Evolutionary conservation across 2,797 vertebrate species (phyloP).

Genomic region (Cetoscarus ocellatus): DNA sequence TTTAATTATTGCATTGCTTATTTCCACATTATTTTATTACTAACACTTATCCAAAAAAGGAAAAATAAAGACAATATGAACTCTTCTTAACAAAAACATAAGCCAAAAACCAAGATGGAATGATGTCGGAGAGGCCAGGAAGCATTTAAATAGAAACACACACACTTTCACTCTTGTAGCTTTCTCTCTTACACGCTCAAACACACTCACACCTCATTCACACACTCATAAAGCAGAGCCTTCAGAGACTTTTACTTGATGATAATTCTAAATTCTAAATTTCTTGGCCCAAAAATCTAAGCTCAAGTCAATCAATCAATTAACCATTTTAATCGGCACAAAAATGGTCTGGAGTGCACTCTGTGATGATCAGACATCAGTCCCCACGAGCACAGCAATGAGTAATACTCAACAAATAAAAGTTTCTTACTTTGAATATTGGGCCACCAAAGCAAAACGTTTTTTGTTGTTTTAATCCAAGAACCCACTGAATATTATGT

Average conservation of each 20-base stretch:
- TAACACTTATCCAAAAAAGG: conserved; percentile 12
- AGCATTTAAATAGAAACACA: conserved; percentile 43
- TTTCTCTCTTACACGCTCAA: conserved; percentile 18
- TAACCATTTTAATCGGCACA: too few relatives aligned
- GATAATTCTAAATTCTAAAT: conserved; percentile 8
- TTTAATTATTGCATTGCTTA: conserved; percentile 45
- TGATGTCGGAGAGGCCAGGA: conserved; percentile 56
- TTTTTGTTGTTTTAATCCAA: too few relatives aligned
- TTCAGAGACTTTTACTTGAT: conserved; percentile 27
- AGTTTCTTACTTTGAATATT: too few relatives aligned
- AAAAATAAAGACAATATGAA: background rate
- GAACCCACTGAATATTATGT: too few relatives aligned
- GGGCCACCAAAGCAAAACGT: too few relatives aligned
- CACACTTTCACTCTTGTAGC: background rate
- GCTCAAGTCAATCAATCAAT: too few relatives aligned
- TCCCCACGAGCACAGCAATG: too few relatives aligned
- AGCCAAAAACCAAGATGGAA: conserved; percentile 30
- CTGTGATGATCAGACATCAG: too few relatives aligned
- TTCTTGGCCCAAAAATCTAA: background rate
- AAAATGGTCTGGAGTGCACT: too few relatives aligned
- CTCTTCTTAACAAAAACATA: conserved; percentile 27
- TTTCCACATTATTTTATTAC: conserved; percentile 31
- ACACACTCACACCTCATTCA: conserved; percentile 22
- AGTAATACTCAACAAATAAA: too few relatives aligned
- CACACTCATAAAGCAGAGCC: conserved; percentile 47